These are phyloP conservation scores for Novumbra hubbsi DNA, from an alignment of 2,797 vertebrate genomes.

Conservation along the genomic window DNA sequence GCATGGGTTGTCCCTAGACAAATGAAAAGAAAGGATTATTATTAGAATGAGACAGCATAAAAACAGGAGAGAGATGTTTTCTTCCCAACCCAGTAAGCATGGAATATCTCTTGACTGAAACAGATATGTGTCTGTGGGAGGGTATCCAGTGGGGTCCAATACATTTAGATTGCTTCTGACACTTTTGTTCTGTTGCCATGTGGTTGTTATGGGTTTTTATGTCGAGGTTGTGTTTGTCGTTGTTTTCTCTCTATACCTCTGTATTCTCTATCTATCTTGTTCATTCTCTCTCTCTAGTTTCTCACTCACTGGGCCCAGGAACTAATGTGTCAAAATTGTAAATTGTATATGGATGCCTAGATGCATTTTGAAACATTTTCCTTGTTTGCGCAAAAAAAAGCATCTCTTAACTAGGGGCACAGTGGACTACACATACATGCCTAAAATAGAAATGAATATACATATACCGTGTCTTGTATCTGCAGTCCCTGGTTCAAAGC, in stretches of 20 bases:
- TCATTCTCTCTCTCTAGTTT: background rate
- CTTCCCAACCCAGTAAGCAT: constrained; percentile 5
- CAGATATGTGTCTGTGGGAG: constrained; percentile 27
- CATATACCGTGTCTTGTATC: background rate
- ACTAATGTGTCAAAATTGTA: background rate
- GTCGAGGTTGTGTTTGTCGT: constrained; percentile 27
- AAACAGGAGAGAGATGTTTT: constrained; percentile 28
- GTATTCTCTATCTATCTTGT: background rate
- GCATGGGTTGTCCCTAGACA: constrained; percentile 26
- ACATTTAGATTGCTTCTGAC: constrained; percentile 53
- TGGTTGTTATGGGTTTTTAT: constrained; percentile 46
- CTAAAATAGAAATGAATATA: background rate
- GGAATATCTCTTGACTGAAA: constrained; percentile 4
- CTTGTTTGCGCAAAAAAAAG: background rate
- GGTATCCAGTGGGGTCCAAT: constrained; percentile 33
- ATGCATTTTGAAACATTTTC: background rate
- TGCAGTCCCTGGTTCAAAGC: background rate
- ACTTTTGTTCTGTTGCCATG: constrained; percentile 23
- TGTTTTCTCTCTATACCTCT: constrained; percentile 1
- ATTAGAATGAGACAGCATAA: constrained; percentile 35
- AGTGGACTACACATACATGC: too few species aligned
- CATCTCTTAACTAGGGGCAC: background rate
- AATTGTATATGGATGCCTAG: background rate
- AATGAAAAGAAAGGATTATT: constrained; percentile 47
- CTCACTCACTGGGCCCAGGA: too few species aligned